Base-by-base conservation (phyloP, 2,888 invertebrate species). In the Philereme transversata region DNA sequence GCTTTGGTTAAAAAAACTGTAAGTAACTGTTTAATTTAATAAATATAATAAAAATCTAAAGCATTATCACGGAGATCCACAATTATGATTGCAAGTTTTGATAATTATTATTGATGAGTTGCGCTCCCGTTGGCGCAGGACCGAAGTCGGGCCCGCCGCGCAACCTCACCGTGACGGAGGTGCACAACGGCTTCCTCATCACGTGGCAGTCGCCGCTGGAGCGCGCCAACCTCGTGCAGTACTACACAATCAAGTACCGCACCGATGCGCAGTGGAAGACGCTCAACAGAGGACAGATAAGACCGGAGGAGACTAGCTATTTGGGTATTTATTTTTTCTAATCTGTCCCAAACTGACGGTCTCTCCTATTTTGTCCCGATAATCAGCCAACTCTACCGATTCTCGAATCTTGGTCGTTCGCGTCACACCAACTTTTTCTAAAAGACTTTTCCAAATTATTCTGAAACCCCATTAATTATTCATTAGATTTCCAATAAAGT, bases 211-310 rank as follows among this genome's bases (percentile, higher is more conserved):
- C 95, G 75, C 98, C 98, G 36, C 81, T 95, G 72, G 97, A 98
- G 84, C 94, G 95, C 72, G 94, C 96, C 56, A 95, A 96, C 78
- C 94, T 97, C 65, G 95, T 98, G 72, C 96, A 96, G 88, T 96
- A 97, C 93, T 98, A 98, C 91, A 96, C 96, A 70, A 97, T 98
- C 88, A 97, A 97, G 92, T 98, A 97, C 92, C 95, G 96, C 82
- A 97, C 97, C 51, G 97, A 97, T 85, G 96, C 97, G 68, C 95
- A 95, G 77, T 97, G 97, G 97, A 97, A 97, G 88, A 96, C 96
- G 57, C 94, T 97, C 76, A 97, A 97, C 89, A 95, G 97, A 75
- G 97, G 96, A 65, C 96, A 96, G 87, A 97, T 98, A 79, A 94
- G 97, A 71, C 96, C 97, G 9, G 97, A 97, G 89, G 97, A 97